Evolutionary conservation across 2,888 invertebrate species (phyloP).

Genomic region (Drosophila meridiana): DNA sequence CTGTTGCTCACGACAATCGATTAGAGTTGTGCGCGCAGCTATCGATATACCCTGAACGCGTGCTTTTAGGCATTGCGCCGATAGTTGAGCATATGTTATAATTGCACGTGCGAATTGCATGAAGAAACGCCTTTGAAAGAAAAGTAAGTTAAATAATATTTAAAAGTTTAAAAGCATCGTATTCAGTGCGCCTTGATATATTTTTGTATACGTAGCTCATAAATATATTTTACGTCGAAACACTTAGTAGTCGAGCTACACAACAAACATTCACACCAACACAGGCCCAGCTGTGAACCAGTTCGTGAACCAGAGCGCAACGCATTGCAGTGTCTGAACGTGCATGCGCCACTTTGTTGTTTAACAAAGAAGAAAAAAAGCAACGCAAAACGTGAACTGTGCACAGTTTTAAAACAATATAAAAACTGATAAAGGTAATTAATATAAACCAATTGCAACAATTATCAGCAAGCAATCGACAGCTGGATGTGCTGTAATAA

Average conservation of each 20-base stretch:
- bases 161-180: not conserved
- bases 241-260: not conserved
- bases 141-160: not conserved
- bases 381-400: constrained; percentile 65
- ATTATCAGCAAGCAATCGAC: constrained; percentile 12
- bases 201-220: no score
- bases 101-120: constrained; percentile 2
- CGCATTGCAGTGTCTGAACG: constrained; percentile 47
- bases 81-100: not conserved
- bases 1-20: not conserved
- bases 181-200: constrained; percentile 1
- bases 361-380: constrained; percentile 68
- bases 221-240: not conserved
- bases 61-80: constrained; percentile 1
- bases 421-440: constrained; percentile 68
- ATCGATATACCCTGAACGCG: constrained; percentile 31
- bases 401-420: constrained; percentile 38
- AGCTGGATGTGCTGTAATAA: constrained; percentile 13
- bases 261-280: constrained; percentile 11
- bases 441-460: constrained; percentile 24
- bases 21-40: not conserved
- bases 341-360: constrained; percentile 49
- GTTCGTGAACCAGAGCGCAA: constrained; percentile 25
- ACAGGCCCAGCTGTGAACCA: constrained; percentile 39
- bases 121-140: not conserved